Base-by-base conservation (phyloP, 2,888 invertebrate genomes). In the Serripes groenlandicus region DNA sequence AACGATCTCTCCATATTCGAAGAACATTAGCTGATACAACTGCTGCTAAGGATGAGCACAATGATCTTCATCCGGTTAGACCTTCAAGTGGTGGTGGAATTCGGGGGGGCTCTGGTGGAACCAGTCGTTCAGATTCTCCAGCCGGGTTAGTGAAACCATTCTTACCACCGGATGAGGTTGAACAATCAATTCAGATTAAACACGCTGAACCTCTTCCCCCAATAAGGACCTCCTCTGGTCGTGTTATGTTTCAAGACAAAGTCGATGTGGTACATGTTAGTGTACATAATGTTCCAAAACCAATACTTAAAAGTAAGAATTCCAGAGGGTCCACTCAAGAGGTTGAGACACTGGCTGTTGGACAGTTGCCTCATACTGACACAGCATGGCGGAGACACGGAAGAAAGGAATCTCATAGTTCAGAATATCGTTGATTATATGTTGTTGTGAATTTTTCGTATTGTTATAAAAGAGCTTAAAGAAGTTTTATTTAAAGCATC, bases 291-390 rank as follows among this genome's bases (percentile, higher is more conserved):
- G 75, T 85, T 49, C 70, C 83, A 62, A 84, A 88, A 75, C 81
- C 85, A 21, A 60, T 78, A 60, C 58, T 75, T 26, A 84, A 78
- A 75, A 73, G 75, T 60, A 85, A 85, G 76, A 77, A 79, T 70
- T 56, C 78, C 18, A 32, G 75, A 11, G 37, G 76, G n/a, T 74
- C 81, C 32, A 78, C 87, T 30, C 90, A 81, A 52, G 89, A 91
- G 75, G 86, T 92, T 18, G 89, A 90, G 66, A 90, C 92, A 1
- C 80, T 93, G 23, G 93, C 92, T 32, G 90, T 93, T 0, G 92
- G 91, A 37, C 89, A 90, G 70, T 86, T 92, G 21, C 86, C 90
- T n/a, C 83, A 84, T 21, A 35, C 86, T 0, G 88, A 88, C 32
- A 72, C 86, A 3, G 79, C 84, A 5, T 91, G 91, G 90, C 81